Evolutionary conservation across 2,888 invertebrate genomes (phyloP).

Genomic region (Drosophila mulleri): DNA sequence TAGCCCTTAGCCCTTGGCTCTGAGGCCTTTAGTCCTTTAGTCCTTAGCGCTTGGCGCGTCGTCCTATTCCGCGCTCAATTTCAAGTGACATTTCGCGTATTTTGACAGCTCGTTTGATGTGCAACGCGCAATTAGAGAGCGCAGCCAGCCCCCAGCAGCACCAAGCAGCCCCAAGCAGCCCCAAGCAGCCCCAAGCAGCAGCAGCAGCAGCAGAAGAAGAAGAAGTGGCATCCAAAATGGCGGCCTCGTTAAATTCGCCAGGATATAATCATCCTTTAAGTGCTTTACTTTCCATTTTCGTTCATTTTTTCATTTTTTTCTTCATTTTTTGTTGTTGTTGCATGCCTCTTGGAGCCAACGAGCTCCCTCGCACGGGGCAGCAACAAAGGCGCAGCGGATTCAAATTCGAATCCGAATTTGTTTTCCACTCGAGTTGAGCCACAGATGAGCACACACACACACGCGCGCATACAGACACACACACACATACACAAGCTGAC

Average conservation of each 20-base stretch:
- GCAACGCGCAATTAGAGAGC: constrained; percentile 53
- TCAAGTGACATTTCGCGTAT: constrained; percentile 62
- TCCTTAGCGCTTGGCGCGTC: background rate
- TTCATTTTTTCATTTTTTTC: background rate
- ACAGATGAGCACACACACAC: constrained; percentile 43
- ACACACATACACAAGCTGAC: background rate
- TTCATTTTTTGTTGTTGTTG: background rate
- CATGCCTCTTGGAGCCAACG: background rate
- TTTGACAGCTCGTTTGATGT: constrained; percentile 70
- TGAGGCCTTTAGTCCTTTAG: background rate
- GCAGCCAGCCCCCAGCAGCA: constrained; percentile 14
- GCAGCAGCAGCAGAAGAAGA: background rate
- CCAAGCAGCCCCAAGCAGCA: background rate
- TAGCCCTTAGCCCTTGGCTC: background rate
- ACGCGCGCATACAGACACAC: no score
- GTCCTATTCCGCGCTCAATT: constrained; percentile 37
- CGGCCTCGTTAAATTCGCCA: constrained; percentile 22
- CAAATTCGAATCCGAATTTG: constrained; percentile 35
- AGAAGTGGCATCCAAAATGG: constrained; percentile 27
- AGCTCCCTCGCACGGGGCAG: constrained; percentile 5
- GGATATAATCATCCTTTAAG: constrained; percentile 20
- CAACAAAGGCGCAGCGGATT: constrained; percentile 37
- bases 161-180: constrained; percentile 2
- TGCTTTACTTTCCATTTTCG: constrained; percentile 7
- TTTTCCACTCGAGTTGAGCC: constrained; percentile 66